Percentiles rank a stretch among this genome's conserved stretches.
Conservation (phyloP, 2,113 vertebrate species). For the Rhabdomys dilectus region DNA sequence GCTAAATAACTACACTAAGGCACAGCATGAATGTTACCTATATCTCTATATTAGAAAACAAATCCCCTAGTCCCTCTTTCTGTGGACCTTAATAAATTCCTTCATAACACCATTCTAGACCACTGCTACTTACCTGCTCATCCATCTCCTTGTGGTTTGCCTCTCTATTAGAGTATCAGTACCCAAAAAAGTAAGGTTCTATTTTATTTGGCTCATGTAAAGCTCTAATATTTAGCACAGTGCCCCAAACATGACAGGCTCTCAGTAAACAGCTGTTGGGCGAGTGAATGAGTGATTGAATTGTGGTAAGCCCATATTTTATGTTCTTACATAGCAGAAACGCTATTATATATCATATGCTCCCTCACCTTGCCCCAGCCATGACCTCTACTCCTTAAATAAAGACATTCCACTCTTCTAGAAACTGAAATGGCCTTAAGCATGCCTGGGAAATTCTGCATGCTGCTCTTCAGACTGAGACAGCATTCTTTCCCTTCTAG, state of each 20-base stretch:
- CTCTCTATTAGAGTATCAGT: neutral
- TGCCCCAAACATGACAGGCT: neutral
- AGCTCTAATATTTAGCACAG: neutral
- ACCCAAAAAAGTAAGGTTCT: neutral
- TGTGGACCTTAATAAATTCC: neutral
- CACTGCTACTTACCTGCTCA: neutral
- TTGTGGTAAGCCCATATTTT: neutral
- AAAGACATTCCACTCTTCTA: neutral
- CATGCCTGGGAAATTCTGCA: neutral
- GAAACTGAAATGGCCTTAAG: neutral
- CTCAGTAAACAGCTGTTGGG: neutral
- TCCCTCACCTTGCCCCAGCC: neutral
- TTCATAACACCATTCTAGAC: neutral
- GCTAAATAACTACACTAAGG: neutral
- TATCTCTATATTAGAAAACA: neutral
- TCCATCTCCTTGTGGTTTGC: neutral
- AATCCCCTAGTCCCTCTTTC: conserved; percentile 2
- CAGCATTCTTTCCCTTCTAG: neutral
- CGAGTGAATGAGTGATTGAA: neutral
- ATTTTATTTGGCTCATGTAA: neutral
- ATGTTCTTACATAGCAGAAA: neutral
- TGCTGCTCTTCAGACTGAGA: neutral
- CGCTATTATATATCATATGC: neutral
- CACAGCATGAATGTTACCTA: neutral
- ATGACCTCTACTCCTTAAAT: neutral